Base-by-base conservation (phyloP, 2,888 invertebrate genomes). In the Epinotia brunnichana region DNA sequence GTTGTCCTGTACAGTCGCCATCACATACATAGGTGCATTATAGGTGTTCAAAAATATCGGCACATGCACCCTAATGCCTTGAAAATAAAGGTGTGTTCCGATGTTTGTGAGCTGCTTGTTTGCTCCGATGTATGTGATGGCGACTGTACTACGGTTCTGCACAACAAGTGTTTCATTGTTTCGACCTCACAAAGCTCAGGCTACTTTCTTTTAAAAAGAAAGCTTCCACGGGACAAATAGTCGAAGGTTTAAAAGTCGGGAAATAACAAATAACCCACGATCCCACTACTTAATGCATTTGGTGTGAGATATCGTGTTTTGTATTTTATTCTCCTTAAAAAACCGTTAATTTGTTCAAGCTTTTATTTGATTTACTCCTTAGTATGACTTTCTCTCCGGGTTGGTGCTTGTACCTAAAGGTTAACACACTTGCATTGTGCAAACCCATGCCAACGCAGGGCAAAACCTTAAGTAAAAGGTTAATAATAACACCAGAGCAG, bases 91-190 rank as follows among this genome's bases (percentile, higher is more conserved):
- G n/a, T n/a, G n/a, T n/a, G n/a, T n/a, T n/a, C n/a, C n/a, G n/a
- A n/a, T n/a, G n/a, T n/a, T n/a, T n/a, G n/a, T n/a, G n/a, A n/a
- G n/a, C n/a, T n/a, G n/a, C n/a, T n/a, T n/a, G n/a, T n/a, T n/a
- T n/a, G n/a, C n/a, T n/a, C n/a, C n/a, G n/a, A n/a, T n/a, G n/a
- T n/a, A n/a, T n/a, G n/a, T n/a, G n/a, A n/a, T n/a, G n/a, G n/a
- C n/a, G n/a, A n/a, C 11, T 54, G 17, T 39, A 19, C 35, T 29
- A 35, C 4, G 59, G 3, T 19, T 39, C 17, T 17, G 57, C 57
- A 57, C 57, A 17, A 11, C 39, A 39, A 59, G 59, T 59, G 59
- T 59, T 59, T 59, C 39, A 39, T 59, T 59, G 59, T 59, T 59
- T 19, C 39, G 39, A 17, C 39, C 39, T 59, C n/a, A 11, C 39